These are phyloP conservation scores for Epizoanthus ramosus DNA, from an alignment of 92 coral and sea anemone genomes.

Conservation along the genomic window DNA sequence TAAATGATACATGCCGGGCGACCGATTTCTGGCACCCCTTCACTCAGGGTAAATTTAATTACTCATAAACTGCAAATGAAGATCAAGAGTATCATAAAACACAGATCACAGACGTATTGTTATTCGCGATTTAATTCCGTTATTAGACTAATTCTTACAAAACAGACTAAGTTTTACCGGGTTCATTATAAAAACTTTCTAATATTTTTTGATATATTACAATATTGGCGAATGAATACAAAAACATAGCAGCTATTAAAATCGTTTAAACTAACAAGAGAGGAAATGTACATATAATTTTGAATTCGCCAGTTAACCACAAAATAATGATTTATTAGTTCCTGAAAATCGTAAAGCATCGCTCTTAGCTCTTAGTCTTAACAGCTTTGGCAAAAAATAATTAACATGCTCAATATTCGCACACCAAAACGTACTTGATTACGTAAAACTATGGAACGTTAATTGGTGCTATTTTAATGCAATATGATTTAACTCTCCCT, in stretches of 20 bases:
- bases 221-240: constrained; percentile 27
- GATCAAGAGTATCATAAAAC: too few species aligned
- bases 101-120: not conserved
- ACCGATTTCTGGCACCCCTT: too few species aligned
- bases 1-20: too few species aligned
- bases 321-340: not conserved
- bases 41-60: too few species aligned
- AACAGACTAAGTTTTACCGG: constrained; percentile 12
- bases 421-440: not conserved
- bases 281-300: not conserved
- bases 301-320: not conserved
- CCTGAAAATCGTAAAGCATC: not conserved
- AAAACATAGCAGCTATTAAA: constrained; percentile 6
- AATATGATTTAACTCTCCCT: too few species aligned
- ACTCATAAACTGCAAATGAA: too few species aligned
- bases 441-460: not conserved
- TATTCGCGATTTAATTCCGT: constrained; percentile 18
- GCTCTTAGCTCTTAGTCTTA: not conserved
- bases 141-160: constrained; percentile 37
- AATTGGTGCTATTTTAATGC: too few species aligned
- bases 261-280: not conserved
- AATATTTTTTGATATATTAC: constrained; percentile 38
- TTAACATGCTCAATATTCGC: not conserved
- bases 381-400: not conserved
- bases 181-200: constrained; percentile 39